Evolutionary conservation across 2,888 invertebrate genomes (phyloP).

Genomic region (Chaitophorus viminalis): DNA sequence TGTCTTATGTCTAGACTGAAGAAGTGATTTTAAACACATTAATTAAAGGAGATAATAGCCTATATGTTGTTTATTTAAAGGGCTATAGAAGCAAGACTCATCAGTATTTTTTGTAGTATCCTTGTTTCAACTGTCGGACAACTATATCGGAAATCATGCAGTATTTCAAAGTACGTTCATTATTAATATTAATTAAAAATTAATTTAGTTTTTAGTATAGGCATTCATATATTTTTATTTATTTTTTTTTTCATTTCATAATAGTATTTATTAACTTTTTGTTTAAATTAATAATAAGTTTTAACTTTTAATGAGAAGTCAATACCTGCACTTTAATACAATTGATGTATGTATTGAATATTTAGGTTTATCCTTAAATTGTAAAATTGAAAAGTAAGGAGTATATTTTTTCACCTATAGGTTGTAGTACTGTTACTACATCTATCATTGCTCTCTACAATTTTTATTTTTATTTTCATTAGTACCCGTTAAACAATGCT

Average conservation of each 20-base stretch:
- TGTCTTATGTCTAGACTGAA: slow-evolving; percentile 3
- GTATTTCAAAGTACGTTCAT: slow-evolving; percentile 23
- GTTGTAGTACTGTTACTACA: too few relatives aligned
- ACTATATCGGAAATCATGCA: neutral
- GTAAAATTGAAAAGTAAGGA: too few relatives aligned
- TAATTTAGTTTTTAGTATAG: too few relatives aligned
- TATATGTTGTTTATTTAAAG: slow-evolving; percentile 34
- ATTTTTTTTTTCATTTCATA: neutral
- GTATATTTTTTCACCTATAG: too few relatives aligned
- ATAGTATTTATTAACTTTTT: neutral
- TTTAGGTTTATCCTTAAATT: too few relatives aligned
- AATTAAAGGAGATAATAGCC: neutral
- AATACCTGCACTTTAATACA: too few relatives aligned
- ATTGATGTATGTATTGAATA: too few relatives aligned
- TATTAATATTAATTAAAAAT: too few relatives aligned
- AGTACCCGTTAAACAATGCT: too few relatives aligned
- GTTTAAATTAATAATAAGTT: neutral
- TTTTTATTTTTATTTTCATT: too few relatives aligned
- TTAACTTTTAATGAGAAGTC: neutral
- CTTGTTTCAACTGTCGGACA: neutral
- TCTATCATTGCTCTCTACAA: too few relatives aligned
- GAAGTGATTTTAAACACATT: neutral
- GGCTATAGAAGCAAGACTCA: neutral
- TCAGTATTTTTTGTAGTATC: slow-evolving; percentile 8
- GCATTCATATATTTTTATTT: too few relatives aligned